Percentiles rank a stretch among this genome's conserved stretches.
Conservation (phyloP, 2,888 invertebrate genomes). For the Platynereis dumerilii region DNA sequence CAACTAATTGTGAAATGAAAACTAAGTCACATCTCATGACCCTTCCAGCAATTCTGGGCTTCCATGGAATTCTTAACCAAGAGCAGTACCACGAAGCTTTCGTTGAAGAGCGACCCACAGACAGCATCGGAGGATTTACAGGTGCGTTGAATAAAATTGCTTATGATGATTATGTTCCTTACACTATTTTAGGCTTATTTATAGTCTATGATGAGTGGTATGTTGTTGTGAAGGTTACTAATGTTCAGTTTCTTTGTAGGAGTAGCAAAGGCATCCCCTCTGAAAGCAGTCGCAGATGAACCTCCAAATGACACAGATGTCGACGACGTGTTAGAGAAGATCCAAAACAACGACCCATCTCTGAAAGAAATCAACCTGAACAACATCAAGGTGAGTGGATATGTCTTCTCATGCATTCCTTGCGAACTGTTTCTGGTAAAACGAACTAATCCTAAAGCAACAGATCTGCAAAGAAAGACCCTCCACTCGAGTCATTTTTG, state of each 20-base stretch:
- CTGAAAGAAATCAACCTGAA: conserved; percentile 91
- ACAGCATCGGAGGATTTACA: conserved; percentile 36
- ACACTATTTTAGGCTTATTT: no score
- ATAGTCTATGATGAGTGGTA: no score
- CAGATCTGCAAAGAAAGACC: no score
- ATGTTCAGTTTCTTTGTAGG: conserved; percentile 32
- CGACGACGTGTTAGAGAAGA: conserved; percentile 87
- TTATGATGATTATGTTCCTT: no score
- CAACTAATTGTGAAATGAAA: no score
- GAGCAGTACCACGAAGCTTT: conserved; percentile 97
- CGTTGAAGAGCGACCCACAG: conserved; percentile 53
- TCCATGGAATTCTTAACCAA: conserved; percentile 99
- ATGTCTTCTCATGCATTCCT: no score
- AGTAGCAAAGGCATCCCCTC: conserved; percentile 77
- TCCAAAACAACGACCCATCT: conserved; percentile 75
- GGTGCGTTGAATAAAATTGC: conserved; percentile 37
- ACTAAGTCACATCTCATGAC: no score
- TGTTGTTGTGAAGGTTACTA: no score
- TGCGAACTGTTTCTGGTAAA: no score
- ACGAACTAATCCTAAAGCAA: no score
- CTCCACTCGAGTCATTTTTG: no score
- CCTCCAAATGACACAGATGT: conserved; percentile 97
- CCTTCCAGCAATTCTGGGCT: conserved; percentile 93
- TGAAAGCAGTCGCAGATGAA: conserved; percentile 89
- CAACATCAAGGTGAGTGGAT: conserved; percentile 91